Percentiles rank a stretch among this genome's conserved stretches.
Evolutionary conservation across 1,140 invertebrate genomes (phyloP).

Genomic region (Plodia interpunctella): DNA sequence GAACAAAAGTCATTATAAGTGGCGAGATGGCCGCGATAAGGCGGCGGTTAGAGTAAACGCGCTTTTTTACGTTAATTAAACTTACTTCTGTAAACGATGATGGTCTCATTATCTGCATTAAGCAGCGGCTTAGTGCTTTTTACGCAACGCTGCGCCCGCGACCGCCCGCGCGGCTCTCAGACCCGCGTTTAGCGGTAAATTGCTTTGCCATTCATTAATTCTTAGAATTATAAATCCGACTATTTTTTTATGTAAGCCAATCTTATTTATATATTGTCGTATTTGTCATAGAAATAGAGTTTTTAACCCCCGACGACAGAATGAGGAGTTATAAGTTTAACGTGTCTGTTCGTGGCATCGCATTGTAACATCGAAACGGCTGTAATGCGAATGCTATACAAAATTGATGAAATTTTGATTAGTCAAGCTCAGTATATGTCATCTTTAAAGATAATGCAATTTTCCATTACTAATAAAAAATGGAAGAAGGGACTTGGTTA

Average conservation of each 20-base stretch:
- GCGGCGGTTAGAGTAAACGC: conserved; percentile 62
- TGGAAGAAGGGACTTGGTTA: too few relatives aligned
- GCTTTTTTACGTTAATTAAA: conserved; percentile 76
- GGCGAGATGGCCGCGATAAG: conserved; percentile 63
- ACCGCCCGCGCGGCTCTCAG: not conserved
- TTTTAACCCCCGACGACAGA: too few relatives aligned
- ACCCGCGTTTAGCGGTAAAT: conserved; percentile 11
- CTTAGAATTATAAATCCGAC: not conserved
- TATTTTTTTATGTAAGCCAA: not conserved
- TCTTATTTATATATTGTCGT: too few relatives aligned
- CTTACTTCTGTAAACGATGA: conserved; percentile 72
- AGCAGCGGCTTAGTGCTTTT: conserved; percentile 39
- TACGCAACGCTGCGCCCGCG: conserved; percentile 39
- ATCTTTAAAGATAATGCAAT: too few relatives aligned
- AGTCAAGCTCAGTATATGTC: too few relatives aligned
- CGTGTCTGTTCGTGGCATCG: too few relatives aligned
- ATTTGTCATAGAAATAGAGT: too few relatives aligned
- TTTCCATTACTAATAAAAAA: too few relatives aligned
- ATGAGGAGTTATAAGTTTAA: too few relatives aligned
- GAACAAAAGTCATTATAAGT: conserved; percentile 71
- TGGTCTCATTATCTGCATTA: conserved; percentile 60
- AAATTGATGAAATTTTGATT: too few relatives aligned
- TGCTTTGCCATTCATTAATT: conserved; percentile 8
- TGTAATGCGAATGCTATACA: too few relatives aligned
- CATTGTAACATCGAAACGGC: too few relatives aligned